Base-by-base conservation (phyloP, 2,797 vertebrate genomes). In the Capromys pilorides region DNA sequence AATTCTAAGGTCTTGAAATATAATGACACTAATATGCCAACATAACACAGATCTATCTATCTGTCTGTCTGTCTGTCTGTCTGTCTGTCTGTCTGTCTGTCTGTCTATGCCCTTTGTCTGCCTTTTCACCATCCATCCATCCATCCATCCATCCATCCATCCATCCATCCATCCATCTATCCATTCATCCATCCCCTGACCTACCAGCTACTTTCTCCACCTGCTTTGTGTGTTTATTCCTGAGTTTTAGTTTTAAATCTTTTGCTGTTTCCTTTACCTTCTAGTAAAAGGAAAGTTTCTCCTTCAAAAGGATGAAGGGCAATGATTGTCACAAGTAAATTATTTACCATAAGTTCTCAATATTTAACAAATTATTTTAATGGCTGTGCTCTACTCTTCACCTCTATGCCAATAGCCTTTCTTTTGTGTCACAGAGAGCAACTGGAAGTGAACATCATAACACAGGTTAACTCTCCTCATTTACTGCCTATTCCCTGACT, bases 1-100 rank as follows among this genome's bases (percentile, higher is more conserved):
- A 45, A 66, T 78, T 66, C 61, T 19, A 77, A 87, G 87, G 39
- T 73, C n/a, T 94, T 91, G 90, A 96, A 95, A 90, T 95, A 94
- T 59, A 85, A 82, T 49, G 77, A 7, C 45, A 69, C 88, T 82
- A 92, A 73, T 73, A 92, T 75, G 73, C 41, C 57, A 94, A 80
- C 11, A 51, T 92, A 69, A 88, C 33, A 18, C 14, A n/a, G n/a
- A 41, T 41, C 19, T 41, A 28, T 69, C 13, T 61, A 26, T 31
- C 54, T 18, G 62, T 28, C 11, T 64, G n/a, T n/a, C 69, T 64
- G 8, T 33, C 13, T 39, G 18, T 39, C 6, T 71, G 16, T 67
- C 19, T 54, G 4, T 13, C 18, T 18, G 1, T 36, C 12, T 14
- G 51, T 54, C 18, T 61, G 26, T 31, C 54, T 19, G 62, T 24